Evolutionary conservation across 2,113 vertebrate species (phyloP), one percentile per base, ranked within the genome.

Genomic region (Malurus cyaneus): DNA sequence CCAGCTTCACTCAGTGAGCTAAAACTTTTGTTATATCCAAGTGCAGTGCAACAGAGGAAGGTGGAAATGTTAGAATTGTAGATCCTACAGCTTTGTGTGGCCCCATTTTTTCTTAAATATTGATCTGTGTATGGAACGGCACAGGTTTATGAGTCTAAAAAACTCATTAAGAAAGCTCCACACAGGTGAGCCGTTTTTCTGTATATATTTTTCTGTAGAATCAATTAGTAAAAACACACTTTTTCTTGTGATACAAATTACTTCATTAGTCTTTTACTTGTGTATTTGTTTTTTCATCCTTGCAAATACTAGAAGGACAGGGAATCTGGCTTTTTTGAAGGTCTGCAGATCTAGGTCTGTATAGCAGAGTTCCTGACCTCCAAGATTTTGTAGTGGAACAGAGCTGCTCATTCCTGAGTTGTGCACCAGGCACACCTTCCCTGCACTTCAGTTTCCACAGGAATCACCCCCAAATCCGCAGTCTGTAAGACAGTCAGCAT

Each of bases 151-250:
- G 5, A 7, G 8, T 3, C 3, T 32, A 57, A 71, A 61, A 32
- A 5, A 4, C 19, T 46, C 3, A 34, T 26, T 34, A 3, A 34
- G 76, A 62, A 47, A 14, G 1, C 0, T 2, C 1, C 16, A 34
- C 0, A 1, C 1, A 24, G 36, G 44, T 61, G 14, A 86, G 36
- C 12, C 7, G 8, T 82, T 82, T 15, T 89, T 94, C 53, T 56
- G 9, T 14, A 24, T 29, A 1, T 46, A 64, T 74, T 57, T 82
- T 83, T 6, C 34, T 49, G 18, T 0, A 7, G 47, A 73, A 64
- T 57, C 2, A 54, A 3, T 44, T 53, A 70, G 5, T 74, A 67
- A 56, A 76, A 91, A 20, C 20, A 34, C 1, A 0, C 36, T 85
- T 71, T 88, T 89, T 89, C 41, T 76, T 9, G 6, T 52, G 21